phyloP scores from a whole-genome alignment of 2,113 vertebrate genomes.

The Rhabdomys dilectus region DNA sequence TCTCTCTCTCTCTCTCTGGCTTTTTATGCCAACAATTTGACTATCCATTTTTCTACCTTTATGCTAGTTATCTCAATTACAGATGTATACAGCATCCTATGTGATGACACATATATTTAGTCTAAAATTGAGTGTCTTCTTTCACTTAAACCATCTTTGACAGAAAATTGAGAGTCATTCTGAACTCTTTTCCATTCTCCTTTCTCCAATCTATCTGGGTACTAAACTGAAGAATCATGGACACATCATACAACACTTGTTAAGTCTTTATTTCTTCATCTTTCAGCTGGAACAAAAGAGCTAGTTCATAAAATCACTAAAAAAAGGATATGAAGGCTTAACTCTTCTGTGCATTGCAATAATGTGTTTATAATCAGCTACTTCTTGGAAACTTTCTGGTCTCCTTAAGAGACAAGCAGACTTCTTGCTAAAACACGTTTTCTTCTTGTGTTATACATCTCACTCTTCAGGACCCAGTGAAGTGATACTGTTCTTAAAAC shows the following conservation, averaged over 20 bases:
- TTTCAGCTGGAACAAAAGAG: background rate
- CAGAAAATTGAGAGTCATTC: conserved; percentile 23
- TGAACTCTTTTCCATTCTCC: background rate
- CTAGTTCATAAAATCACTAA: background rate
- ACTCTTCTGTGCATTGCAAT: background rate
- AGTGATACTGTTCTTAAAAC: conserved; percentile 12
- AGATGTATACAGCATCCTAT: background rate
- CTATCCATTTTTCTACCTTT: background rate
- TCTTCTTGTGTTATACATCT: background rate
- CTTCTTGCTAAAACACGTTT: background rate
- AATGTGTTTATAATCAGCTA: no score
- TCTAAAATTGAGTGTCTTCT: background rate
- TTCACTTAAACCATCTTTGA: background rate
- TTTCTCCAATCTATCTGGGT: background rate
- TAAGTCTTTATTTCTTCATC: background rate
- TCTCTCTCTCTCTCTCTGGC: no score
- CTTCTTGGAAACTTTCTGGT: background rate
- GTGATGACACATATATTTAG: background rate
- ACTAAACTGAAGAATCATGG: background rate
- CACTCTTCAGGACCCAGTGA: background rate
- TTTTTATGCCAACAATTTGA: background rate
- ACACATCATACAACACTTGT: background rate
- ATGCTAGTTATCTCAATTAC: background rate
- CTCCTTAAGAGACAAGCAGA: background rate
- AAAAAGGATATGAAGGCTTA: background rate